phyloP scores from a whole-genome alignment of 2,797 vertebrate genomes.

The Helarctos malayanus region DNA sequence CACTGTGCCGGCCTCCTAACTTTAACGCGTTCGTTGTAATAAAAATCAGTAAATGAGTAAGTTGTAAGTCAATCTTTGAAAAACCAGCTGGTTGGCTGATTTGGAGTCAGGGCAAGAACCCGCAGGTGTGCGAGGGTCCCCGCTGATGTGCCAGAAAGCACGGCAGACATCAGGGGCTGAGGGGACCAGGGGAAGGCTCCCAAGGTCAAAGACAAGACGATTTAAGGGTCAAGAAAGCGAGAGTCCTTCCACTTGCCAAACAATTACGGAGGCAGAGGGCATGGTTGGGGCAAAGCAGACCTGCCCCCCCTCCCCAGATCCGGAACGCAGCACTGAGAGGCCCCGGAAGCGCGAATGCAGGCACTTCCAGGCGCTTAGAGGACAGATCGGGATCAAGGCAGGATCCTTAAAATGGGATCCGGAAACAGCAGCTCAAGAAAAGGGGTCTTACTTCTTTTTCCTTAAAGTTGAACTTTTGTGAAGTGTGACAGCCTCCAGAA shows the following conservation, averaged over 20 bases:
- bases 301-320: neutral
- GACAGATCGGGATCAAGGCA: neutral
- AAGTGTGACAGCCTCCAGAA: neutral
- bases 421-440: neutral
- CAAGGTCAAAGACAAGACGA: neutral
- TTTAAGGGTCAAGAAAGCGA: neutral
- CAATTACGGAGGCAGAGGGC: neutral
- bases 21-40: neutral
- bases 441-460: neutral
- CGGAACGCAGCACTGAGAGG: neutral
- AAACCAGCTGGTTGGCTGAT: too few relatives aligned
- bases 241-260: neutral
- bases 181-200: neutral
- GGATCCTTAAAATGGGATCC: neutral
- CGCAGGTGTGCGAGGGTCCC: neutral
- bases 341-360: neutral
- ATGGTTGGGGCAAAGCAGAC: neutral
- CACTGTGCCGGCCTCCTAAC: neutral
- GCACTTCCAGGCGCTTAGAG: neutral
- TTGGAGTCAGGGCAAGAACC: neutral
- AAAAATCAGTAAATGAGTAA: neutral
- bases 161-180: neutral
- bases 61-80: neutral
- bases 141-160: neutral
- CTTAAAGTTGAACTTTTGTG: neutral